Evolutionary conservation across 1,140 invertebrate genomes (phyloP).

Genomic region (Tetraneura akinire): DNA sequence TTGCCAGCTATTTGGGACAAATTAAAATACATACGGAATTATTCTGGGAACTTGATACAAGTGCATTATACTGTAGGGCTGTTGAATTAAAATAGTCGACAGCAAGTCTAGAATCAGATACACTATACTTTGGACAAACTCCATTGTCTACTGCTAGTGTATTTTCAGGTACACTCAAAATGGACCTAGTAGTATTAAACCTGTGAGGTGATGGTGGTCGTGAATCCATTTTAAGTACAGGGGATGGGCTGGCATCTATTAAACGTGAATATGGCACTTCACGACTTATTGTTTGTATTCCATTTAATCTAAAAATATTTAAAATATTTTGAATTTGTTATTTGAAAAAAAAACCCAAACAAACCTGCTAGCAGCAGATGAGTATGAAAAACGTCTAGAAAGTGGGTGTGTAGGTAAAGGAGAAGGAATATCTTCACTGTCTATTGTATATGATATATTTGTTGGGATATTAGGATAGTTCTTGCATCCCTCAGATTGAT

Average conservation of each 20-base stretch:
- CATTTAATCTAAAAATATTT: constrained; percentile 48
- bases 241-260: constrained; percentile 67
- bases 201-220: constrained; percentile 61
- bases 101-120: constrained; percentile 79
- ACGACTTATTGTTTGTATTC: constrained; percentile 53
- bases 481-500: constrained; percentile 31
- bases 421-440: constrained; percentile 46
- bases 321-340: constrained; percentile 8
- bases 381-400: constrained; percentile 54
- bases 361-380: constrained; percentile 54
- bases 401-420: constrained; percentile 52
- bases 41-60: neutral
- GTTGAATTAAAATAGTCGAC: constrained; percentile 66
- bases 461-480: constrained; percentile 38
- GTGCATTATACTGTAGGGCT: constrained; percentile 40
- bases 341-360: constrained; percentile 16
- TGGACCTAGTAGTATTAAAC: constrained; percentile 63
- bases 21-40: constrained; percentile 47
- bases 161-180: constrained; percentile 62
- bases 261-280: constrained; percentile 80
- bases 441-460: constrained; percentile 52
- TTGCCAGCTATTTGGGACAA: constrained; percentile 40
- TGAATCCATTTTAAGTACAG: constrained; percentile 67
- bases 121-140: constrained; percentile 66
- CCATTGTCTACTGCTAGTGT: constrained; percentile 56